Percentiles rank a stretch among this genome's conserved stretches.
Evolutionary conservation across 1,140 invertebrate species (phyloP).

Genomic region (Sarcophaga peregrina): DNA sequence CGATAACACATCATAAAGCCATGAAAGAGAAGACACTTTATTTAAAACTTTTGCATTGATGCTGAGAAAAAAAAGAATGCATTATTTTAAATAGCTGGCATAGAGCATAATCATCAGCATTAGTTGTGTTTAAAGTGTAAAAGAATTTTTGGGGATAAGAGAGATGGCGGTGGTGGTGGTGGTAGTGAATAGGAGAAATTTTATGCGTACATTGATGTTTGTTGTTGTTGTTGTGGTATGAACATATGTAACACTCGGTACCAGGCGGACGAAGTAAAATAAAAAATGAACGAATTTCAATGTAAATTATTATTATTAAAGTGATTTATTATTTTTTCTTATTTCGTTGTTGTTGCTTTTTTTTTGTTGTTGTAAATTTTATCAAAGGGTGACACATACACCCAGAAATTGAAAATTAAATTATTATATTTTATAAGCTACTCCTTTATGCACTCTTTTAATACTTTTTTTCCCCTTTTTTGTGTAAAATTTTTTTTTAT

Average conservation of each 20-base stretch:
- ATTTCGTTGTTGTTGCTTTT: neutral
- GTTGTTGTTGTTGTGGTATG: constrained; percentile 10
- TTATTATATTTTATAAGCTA: no score
- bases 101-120: neutral
- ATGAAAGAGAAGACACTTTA: neutral
- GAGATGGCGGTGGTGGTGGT: neutral
- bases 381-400: constrained; percentile 16
- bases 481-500: neutral
- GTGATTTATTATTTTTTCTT: neutral
- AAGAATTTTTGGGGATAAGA: no score
- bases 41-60: neutral
- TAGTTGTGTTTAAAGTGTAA: no score
- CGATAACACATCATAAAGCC: constrained; percentile 31
- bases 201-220: constrained; percentile 4
- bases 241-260: constrained; percentile 31
- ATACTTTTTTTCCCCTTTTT: no score
- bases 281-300: neutral
- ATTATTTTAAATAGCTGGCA: neutral
- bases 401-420: neutral
- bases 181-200: neutral
- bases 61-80: neutral
- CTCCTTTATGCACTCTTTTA: no score
- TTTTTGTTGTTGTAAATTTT: neutral
- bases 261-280: constrained; percentile 16
- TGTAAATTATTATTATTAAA: constrained; percentile 23